Percentiles rank a stretch among this genome's conserved stretches.
These are phyloP conservation scores for Eleginops maclovinus DNA, from an alignment of 2,113 vertebrate genomes.

Conservation along the genomic window DNA sequence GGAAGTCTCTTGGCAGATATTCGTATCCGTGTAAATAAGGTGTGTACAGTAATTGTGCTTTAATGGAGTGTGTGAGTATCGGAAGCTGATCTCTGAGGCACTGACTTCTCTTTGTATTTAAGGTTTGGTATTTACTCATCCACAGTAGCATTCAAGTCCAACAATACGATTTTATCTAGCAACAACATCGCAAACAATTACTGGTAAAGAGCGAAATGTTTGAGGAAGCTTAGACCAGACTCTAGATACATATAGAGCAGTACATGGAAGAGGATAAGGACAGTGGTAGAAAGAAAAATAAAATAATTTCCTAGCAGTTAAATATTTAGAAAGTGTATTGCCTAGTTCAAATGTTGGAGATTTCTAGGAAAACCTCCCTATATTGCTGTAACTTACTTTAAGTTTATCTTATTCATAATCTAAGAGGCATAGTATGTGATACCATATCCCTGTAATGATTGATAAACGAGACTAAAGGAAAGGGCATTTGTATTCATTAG, in stretches of 20 bases:
- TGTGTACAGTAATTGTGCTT: conserved; percentile 29
- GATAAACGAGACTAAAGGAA: neutral
- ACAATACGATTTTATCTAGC: neutral
- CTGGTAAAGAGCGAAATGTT: neutral
- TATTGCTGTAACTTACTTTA: neutral
- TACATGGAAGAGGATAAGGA: neutral
- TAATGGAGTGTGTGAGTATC: neutral
- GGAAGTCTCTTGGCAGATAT: conserved; percentile 32
- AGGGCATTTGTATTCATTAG: neutral
- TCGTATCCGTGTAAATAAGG: conserved; percentile 14
- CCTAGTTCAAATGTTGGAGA: neutral
- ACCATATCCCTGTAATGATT: conserved; percentile 19
- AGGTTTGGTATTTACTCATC: conserved; percentile 8
- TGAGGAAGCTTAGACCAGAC: neutral
- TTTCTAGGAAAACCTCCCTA: neutral
- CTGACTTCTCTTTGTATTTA: neutral
- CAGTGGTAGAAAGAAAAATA: neutral
- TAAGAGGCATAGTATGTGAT: neutral
- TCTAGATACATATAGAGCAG: neutral
- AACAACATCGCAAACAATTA: conserved; percentile 10
- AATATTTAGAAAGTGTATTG: neutral
- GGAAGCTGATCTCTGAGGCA: conserved; percentile 14
- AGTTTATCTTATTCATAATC: neutral
- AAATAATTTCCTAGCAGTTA: neutral
- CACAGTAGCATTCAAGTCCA: neutral